Base-by-base conservation (phyloP, 1,140 invertebrate species). In the Grapholita molesta region DNA sequence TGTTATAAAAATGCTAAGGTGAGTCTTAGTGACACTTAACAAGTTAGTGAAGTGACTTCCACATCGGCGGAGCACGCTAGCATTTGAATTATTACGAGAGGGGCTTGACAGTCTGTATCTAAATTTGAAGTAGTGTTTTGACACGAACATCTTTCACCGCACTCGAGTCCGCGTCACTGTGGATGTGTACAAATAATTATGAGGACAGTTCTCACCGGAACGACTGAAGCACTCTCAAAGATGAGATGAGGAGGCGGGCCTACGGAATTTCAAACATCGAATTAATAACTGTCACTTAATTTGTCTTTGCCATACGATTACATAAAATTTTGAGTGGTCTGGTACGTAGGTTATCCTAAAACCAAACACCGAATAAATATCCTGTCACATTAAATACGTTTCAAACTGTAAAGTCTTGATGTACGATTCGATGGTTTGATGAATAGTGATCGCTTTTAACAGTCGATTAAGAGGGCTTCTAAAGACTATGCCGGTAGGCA, bases 1-100 rank as follows among this genome's bases (percentile, higher is more conserved):
- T 82, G 83, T 80, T 81, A 87, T 84, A 90, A 88, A 86, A 87
- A 76, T 80, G 71, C 73, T 64, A 74, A 86, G 79, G 78, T 84
- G 73, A 82, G 72, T 71, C 70, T 75, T 68, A 81, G 70, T 79
- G 84, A 80, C 78, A 80, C 83, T 86, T 81, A 74, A 84, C 79
- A 82, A 81, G 8, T 74, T 78, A 70, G 76, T 84, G 78, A 81
- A 89, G 87, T 88, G 82, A 73, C 81, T 79, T 75, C 76, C 71
- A 79, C 67, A 72, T 74, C 73, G 74, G 71, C 73, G 74, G 75
- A 70, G 70, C 76, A 71, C 71, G 15, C 76, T 71, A 68, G 64
- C 68, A 76, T 79, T 80, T 84, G 82, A 84, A 84, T 84, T 83
- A 84, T 84, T 78, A 80, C 79, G 74, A 77, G 79, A 75, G 79